Conservation (phyloP, 2,888 invertebrate genomes). For the Plagiodera versicolora region DNA sequence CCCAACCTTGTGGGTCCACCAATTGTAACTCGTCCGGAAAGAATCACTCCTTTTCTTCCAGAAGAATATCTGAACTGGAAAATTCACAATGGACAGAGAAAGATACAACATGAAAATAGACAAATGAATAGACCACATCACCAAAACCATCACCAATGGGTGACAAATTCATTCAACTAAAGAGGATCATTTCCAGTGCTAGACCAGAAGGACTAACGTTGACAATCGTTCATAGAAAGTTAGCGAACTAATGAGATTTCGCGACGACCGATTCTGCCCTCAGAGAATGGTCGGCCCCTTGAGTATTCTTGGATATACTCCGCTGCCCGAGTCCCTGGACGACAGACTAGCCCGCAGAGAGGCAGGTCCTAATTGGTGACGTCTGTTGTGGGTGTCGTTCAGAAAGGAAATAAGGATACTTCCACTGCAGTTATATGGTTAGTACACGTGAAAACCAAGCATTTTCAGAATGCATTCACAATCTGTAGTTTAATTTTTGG, state of each 20-base stretch:
- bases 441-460: no score
- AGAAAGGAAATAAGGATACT: neutral
- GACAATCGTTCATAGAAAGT: slow-evolving; percentile 38
- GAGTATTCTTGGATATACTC: slow-evolving; percentile 21
- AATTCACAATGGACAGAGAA: no score
- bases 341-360: slow-evolving; percentile 10
- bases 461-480: no score
- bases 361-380: slow-evolving; percentile 12
- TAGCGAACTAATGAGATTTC: slow-evolving; percentile 33
- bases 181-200: slow-evolving; percentile 31
- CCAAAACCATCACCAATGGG: slow-evolving; percentile 43
- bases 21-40: no score
- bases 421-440: no score
- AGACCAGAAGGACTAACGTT: slow-evolving; percentile 40
- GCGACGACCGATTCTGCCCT: slow-evolving; percentile 34
- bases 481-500: no score
- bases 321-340: slow-evolving; percentile 11
- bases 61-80: no score
- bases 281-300: slow-evolving; percentile 22
- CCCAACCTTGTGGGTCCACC: no score
- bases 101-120: no score
- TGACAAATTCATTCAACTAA: no score
- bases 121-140: no score
- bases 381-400: slow-evolving; percentile 3
- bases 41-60: no score